Evolutionary conservation across 2,888 invertebrate genomes (phyloP), one percentile per base, ranked within the genome.

Genomic region (Cheilosia variabilis): DNA sequence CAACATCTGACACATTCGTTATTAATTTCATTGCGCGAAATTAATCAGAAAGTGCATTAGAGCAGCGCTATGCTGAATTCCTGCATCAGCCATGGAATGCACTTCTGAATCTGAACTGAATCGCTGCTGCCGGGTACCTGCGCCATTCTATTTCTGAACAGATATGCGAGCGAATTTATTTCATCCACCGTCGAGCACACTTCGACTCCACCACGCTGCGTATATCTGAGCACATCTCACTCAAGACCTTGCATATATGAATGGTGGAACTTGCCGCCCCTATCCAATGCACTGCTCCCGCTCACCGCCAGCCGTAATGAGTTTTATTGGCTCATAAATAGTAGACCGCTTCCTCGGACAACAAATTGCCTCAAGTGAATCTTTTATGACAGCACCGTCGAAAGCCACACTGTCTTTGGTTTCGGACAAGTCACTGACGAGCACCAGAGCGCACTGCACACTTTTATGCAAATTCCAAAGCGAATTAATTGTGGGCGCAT

Each of bases 241-340:
- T 73, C 79, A 52, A 76, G 80, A 76, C 68, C 68, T 50, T 37
- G 27, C 37, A 19, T 6, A 58, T 72, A 66, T 83, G 82, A 83
- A 72, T 78, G 66, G 65, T 52, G 31, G 45, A 55, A 27, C 47
- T 58, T 31, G 27, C 31, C 47, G 31, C 73, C 58, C 34, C 72
- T 72, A 31, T 66, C n/a, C 60, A 47, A 6, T 27, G 27, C 15
- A 55, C 31, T 60, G 43, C 43, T 72, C 47, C 19, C 55, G 66
- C 57, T 43, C 57, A 55, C 58, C 17, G 7, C 45, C 62, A 19
- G 53, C 41, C 45, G 62, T 69, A 83, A 83, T 83, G 83, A 63
- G 62, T 73, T 83, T 83, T 83, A 83, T 78, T 78, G 68, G 73
- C 22, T 63, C 72, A 78, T 83, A 78, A 83, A 83, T 83, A 77